Evolutionary conservation across 2,888 invertebrate genomes (phyloP).

Genomic region (Conops quadrifasciatus): DNA sequence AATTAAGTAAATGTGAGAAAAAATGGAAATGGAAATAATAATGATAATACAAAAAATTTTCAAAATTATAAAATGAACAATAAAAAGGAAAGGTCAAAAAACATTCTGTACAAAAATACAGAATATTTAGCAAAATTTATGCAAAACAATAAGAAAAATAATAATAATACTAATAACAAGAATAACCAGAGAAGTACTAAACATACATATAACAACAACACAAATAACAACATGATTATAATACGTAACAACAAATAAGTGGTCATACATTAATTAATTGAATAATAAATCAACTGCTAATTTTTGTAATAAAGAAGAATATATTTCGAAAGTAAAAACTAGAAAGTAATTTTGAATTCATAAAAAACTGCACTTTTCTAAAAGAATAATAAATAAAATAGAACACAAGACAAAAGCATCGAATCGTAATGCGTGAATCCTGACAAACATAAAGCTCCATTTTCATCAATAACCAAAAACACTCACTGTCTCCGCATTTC

Average conservation of each 20-base stretch:
- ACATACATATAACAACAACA: no score
- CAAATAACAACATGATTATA: no score
- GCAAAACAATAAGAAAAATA: conserved; percentile 7
- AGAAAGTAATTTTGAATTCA: conserved; percentile 9
- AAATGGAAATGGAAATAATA: background rate
- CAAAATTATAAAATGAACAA: conserved; percentile 47
- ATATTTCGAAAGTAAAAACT: background rate
- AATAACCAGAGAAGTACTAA: no score
- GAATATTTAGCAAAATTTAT: background rate
- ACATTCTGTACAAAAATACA: conserved; percentile 1
- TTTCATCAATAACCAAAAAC: background rate
- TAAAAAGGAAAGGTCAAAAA: conserved; percentile 19
- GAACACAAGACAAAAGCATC: conserved; percentile 6
- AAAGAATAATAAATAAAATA: background rate
- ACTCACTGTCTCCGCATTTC: no score
- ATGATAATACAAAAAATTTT: conserved; percentile 47
- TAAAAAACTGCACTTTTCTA: conserved; percentile 13
- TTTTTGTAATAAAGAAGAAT: background rate
- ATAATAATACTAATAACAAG: conserved; percentile 26
- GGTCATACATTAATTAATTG: no score
- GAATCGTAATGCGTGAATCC: conserved; percentile 5
- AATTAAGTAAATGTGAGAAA: conserved; percentile 3
- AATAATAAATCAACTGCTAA: background rate
- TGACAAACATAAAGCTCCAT: background rate
- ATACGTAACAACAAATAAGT: no score